Conservation (phyloP, 2,113 vertebrate genomes). For the Istiophorus platypterus region DNA sequence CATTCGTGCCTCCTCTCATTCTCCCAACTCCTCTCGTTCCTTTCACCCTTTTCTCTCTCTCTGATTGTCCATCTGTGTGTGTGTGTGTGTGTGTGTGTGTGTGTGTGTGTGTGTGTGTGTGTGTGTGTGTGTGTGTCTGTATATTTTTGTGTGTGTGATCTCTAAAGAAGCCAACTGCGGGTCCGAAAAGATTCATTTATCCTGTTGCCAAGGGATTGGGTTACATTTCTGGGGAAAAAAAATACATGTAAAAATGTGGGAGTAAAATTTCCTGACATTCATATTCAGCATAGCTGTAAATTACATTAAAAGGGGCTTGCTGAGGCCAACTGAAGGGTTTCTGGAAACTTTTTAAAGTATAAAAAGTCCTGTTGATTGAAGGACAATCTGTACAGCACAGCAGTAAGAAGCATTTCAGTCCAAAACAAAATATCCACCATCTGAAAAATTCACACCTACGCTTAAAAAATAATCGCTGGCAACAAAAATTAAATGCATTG, state of each 20-base stretch:
- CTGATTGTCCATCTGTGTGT: background rate
- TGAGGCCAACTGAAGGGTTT: conserved; percentile 12
- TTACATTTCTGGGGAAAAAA: conserved; percentile 45
- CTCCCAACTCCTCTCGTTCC: conserved; percentile 3
- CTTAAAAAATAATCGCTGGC: conserved; percentile 31
- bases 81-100: background rate
- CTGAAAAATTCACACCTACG: conserved; percentile 54
- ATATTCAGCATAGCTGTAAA: conserved; percentile 35
- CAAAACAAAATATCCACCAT: conserved; percentile 25
- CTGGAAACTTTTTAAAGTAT: conserved; percentile 30
- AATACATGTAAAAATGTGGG: conserved; percentile 33
- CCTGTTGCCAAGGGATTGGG: conserved; percentile 33
- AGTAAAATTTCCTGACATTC: conserved; percentile 32
- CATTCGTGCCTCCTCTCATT: conserved; percentile 38
- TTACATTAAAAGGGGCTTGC: conserved; percentile 34
- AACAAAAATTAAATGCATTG: conserved; percentile 45
- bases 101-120: background rate
- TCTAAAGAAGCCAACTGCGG: conserved; percentile 29
- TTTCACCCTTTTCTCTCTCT: conserved; percentile 9
- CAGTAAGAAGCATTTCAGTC: conserved; percentile 17
- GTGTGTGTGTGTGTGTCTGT: conserved; percentile 1
- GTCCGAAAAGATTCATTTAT: conserved; percentile 40
- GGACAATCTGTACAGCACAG: background rate
- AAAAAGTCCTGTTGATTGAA: conserved; percentile 9
- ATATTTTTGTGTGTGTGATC: background rate